phyloP scores from a whole-genome alignment of 2,888 invertebrate genomes.

The Pegoplata infirma region DNA sequence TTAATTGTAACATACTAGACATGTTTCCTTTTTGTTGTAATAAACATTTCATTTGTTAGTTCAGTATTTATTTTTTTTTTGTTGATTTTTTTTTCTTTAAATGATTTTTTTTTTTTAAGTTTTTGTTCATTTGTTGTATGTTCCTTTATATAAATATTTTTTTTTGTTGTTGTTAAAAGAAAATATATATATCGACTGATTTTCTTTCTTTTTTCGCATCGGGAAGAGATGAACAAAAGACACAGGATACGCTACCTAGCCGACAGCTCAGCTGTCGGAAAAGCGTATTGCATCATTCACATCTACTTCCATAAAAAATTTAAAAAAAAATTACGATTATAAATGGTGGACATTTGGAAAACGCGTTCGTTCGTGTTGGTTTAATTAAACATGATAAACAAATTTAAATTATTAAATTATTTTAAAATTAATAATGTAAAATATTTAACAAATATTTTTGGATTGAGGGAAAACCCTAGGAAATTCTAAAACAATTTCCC shows the following conservation, averaged over 20 bases:
- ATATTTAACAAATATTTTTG: slow-evolving; percentile 11
- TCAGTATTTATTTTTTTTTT: slow-evolving; percentile 60
- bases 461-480: slow-evolving; percentile 8
- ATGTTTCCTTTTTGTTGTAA: slow-evolving; percentile 45
- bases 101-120: slow-evolving; percentile 49
- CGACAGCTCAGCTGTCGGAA: slow-evolving; percentile 61
- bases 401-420: slow-evolving; percentile 14
- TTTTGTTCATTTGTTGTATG: slow-evolving; percentile 66
- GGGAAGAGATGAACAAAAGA: slow-evolving; percentile 26
- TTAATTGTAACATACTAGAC: slow-evolving; percentile 49
- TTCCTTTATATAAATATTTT: slow-evolving; percentile 51
- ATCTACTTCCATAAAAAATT: slow-evolving; percentile 24
- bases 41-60: slow-evolving; percentile 65
- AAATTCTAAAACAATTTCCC: slow-evolving; percentile 14
- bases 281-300: slow-evolving; percentile 54
- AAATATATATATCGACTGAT: slow-evolving; percentile 19
- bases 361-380: slow-evolving; percentile 37
- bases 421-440: slow-evolving; percentile 21
- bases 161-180: slow-evolving; percentile 45
- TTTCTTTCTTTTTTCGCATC: slow-evolving; percentile 42
- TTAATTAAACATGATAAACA: slow-evolving; percentile 14
- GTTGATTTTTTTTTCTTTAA: slow-evolving; percentile 54
- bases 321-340: slow-evolving; percentile 49
- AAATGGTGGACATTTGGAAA: slow-evolving; percentile 56
- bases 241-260: slow-evolving; percentile 59